Evolutionary conservation across 2,888 invertebrate genomes (phyloP), one percentile per base, ranked within the genome.

Genomic region (Lottia gigantea): DNA sequence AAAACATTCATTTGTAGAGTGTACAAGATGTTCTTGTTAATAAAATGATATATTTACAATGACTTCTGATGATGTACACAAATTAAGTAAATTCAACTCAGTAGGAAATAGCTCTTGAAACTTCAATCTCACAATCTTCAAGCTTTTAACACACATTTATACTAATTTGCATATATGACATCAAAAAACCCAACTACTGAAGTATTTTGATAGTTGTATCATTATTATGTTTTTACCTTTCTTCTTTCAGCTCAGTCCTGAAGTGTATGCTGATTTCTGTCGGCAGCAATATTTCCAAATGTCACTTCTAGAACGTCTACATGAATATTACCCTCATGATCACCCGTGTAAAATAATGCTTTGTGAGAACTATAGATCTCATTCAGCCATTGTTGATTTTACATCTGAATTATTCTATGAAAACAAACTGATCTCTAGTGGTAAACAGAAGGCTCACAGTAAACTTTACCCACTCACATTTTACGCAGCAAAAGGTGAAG

Each of bases 391-490:
- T 72, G 93, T 95, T 25, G 91, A 92, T 86, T 94, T 94, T 84
- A 94, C 95, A 0, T 95, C 95, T 0, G 93, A 94, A 79, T 90
- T 94, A 4, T 95, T 95, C 87, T 95, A 95, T 86, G 93, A 93
- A 71, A 93, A 93, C 79, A 92, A 93, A 82, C 89, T 95, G 67
- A 91, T 93, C 66, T 92, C 94, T 16, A 93, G 93, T 68, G 93
- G 93, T 26, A 92, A 92, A 77, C 92, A 93, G 81, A 92, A 93
- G 0, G 90, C 91, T 0, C 94, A 95, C 85, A 92, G 92, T 25
- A 91, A 91, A 62, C 92, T 92, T 82, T 92, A 92, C 83, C 95
- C 95, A 0, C 89, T 95, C 12, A 93, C 94, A 7, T 94, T 95
- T 88, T 94, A 93, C 87, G 93, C 94, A 0, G 94, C 94, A 0